Evolutionary conservation across 2,797 vertebrate species (phyloP).

Genomic region (Mormyrops boulengeri): DNA sequence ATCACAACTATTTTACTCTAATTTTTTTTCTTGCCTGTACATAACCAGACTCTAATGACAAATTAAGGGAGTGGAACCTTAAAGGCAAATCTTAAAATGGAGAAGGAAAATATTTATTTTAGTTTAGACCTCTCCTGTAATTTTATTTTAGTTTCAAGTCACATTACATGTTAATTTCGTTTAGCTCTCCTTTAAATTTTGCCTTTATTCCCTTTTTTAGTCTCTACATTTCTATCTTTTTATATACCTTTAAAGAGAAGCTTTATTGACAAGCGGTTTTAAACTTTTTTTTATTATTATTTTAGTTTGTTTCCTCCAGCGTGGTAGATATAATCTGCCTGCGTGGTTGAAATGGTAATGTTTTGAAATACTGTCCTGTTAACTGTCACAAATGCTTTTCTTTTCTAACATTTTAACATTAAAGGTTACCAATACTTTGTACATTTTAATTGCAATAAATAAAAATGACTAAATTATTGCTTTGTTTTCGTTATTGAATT

Average conservation of each 20-base stretch:
- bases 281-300: conserved; percentile 27
- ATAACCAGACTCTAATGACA: conserved; percentile 48
- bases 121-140: conserved; percentile 44
- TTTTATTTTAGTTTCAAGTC: conserved; percentile 50
- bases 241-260: conserved; percentile 72
- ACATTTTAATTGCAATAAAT: conserved; percentile 96
- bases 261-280: conserved; percentile 45
- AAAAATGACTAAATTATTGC: conserved; percentile 50
- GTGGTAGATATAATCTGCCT: conserved; percentile 51
- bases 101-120: conserved; percentile 77
- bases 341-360: conserved; percentile 69
- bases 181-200: conserved; percentile 37
- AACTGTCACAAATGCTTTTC: conserved; percentile 78
- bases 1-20: conserved; percentile 42
- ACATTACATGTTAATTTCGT: conserved; percentile 65
- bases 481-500: background rate
- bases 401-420: conserved; percentile 90
- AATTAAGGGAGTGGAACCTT: conserved; percentile 53
- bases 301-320: conserved; percentile 48
- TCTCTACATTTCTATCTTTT: conserved; percentile 64
- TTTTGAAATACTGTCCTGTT: conserved; percentile 88
- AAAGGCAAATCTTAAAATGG: conserved; percentile 56
- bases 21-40: conserved; percentile 51
- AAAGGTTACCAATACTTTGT: conserved; percentile 87
- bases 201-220: conserved; percentile 40